Evolutionary conservation across 2,888 invertebrate genomes (phyloP), one percentile per base, ranked within the genome.

Genomic region (Allolobophora icterica): DNA sequence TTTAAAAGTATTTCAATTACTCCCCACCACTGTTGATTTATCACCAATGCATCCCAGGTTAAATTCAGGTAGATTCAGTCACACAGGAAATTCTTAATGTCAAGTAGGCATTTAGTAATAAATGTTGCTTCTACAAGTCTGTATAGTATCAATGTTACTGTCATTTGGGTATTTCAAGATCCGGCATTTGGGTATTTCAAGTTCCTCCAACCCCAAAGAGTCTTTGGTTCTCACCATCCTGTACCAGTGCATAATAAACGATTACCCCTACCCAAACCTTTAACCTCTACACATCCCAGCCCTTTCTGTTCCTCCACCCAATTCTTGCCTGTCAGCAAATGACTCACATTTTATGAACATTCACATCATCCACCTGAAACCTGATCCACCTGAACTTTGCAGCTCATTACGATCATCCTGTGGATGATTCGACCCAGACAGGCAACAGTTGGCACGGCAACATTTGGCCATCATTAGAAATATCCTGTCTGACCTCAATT

Each of bases 381-480:
- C 52, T 21, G 52, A 71, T 71, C 71, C 71, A 71, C 8, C 71
- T n/a, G 71, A 71, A 71, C 71, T 30, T n/a, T 71, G 71, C 71
- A 71, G 71, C n/a, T n/a, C 71, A 71, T n/a, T n/a, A 71, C 30
- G 71, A 71, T 71, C 71, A 71, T 71, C 71, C 71, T 13, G n/a
- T 13, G 71, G n/a, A 71, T 71, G 71, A 71, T 71, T 71, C 71
- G n/a, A n/a, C 71, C 71, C 30, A 71, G 71, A 71, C 71, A 71
- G 71, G 71, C 71, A 71, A 71, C 71, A 71, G 71, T 71, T 71
- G 71, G 71, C 17, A 71, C 71, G n/a, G 30, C n/a, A 52, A 71
- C 71, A 71, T 71, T 71, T 71, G n/a, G 71, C 71, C n/a, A 71
- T 71, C 71, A 71, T 71, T 71, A 71, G 71, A 71, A 71, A 71